Conservation (phyloP, 2,797 vertebrate genomes). For the Helarctos malayanus region DNA sequence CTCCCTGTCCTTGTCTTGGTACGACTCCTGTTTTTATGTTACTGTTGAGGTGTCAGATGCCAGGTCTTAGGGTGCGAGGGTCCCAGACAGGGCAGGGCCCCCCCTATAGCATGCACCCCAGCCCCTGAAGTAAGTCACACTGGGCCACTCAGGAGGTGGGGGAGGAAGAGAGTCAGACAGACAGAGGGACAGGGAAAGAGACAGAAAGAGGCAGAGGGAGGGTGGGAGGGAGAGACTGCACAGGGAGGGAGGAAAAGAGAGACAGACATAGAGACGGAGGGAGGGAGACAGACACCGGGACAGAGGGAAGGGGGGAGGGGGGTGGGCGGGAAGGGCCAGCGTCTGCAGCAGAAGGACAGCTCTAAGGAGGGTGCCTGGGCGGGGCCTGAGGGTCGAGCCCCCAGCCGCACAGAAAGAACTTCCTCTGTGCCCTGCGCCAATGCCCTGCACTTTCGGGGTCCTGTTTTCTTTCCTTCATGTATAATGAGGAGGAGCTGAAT, state of each 20-base stretch:
- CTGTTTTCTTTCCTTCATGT: neutral
- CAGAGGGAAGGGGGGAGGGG: neutral
- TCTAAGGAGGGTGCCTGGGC: neutral
- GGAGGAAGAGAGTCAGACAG: neutral
- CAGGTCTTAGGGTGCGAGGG: fast-evolving
- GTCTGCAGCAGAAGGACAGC: neutral
- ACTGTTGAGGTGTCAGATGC: neutral
- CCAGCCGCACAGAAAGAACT: neutral
- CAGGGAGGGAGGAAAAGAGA: neutral
- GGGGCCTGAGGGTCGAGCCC: too few relatives aligned
- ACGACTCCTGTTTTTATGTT: neutral
- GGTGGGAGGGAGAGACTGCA: neutral
- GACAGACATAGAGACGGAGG: neutral
- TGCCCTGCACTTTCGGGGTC: neutral
- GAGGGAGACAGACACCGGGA: too few relatives aligned
- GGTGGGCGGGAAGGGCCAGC: neutral
- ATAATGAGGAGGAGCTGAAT: neutral
- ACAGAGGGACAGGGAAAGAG: too few relatives aligned
- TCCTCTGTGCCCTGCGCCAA: neutral
- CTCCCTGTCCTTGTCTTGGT: neutral
- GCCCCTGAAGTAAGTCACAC: neutral
- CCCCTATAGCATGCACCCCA: too few relatives aligned
- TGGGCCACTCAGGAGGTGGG: neutral
- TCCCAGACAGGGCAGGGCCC: neutral
- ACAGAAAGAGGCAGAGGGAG: neutral